Evolutionary conservation across 2,888 invertebrate species (phyloP).

Genomic region (Tineola bisselliella): DNA sequence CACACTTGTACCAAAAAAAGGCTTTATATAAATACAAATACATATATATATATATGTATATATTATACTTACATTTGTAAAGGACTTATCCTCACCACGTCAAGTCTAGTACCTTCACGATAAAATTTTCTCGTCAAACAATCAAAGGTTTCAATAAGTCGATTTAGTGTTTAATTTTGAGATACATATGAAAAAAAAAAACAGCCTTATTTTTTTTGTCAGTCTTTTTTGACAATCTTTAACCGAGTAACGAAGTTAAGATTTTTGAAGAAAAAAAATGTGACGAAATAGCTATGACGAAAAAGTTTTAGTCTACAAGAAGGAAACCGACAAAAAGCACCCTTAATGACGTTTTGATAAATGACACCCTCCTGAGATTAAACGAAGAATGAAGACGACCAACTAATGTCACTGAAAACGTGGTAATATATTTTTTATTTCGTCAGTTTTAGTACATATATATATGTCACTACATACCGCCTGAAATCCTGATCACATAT

Average conservation of each 20-base stretch:
- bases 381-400: neutral
- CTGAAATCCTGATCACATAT: too few species aligned
- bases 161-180: too few species aligned
- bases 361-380: neutral
- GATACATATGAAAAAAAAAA: too few species aligned
- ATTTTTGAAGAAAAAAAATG: neutral
- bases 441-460: too few species aligned
- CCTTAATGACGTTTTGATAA: conserved; percentile 8
- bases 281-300: neutral
- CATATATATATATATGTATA: too few species aligned
- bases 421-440: neutral
- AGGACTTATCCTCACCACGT: neutral
- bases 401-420: neutral
- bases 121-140: neutral
- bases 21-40: neutral
- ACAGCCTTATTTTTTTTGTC: too few species aligned
- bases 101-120: neutral
- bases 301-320: neutral
- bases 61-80: neutral
- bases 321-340: neutral
- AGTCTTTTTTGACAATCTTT: too few species aligned
- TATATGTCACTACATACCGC: too few species aligned
- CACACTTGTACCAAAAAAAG: neutral
- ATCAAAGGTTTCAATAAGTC: too few species aligned
- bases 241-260: too few species aligned